Conservation (phyloP, 2,888 invertebrate genomes). For the Anorthoa munda region DNA sequence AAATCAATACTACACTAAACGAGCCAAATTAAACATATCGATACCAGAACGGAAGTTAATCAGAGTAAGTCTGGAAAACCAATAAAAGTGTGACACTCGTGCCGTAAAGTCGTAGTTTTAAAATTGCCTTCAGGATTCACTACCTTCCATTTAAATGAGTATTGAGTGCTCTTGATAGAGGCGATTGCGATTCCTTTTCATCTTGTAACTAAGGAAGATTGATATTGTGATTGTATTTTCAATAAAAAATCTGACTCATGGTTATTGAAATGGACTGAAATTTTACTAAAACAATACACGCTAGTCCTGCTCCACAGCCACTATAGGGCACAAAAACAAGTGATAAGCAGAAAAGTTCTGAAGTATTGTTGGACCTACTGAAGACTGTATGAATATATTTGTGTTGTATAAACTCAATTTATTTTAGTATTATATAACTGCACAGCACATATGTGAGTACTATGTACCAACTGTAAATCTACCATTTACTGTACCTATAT, state of each 20-base stretch:
- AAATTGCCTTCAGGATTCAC: conserved; percentile 53
- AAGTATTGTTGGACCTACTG: no score
- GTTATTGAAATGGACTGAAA: background rate
- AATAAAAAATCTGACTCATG: background rate
- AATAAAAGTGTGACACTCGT: conserved; percentile 54
- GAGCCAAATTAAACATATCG: conserved; percentile 21
- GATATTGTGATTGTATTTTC: conserved; percentile 16
- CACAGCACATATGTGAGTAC: no score
- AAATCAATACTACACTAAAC: background rate
- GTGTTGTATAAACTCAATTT: no score
- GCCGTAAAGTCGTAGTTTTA: conserved; percentile 44
- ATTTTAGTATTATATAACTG: no score
- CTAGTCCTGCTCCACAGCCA: no score
- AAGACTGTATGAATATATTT: no score
- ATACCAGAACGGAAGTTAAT: conserved; percentile 36
- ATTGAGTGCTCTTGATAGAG: conserved; percentile 46
- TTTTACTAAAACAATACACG: background rate
- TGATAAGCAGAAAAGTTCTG: no score
- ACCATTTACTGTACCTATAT: no score
- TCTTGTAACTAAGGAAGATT: conserved; percentile 8
- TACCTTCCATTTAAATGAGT: conserved; percentile 46
- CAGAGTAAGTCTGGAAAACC: conserved; percentile 27
- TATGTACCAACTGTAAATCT: no score
- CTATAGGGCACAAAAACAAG: no score
- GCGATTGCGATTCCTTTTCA: conserved; percentile 37